Evolutionary conservation across 2,888 invertebrate genomes (phyloP).

Genomic region (Cataglyphis albicans): DNA sequence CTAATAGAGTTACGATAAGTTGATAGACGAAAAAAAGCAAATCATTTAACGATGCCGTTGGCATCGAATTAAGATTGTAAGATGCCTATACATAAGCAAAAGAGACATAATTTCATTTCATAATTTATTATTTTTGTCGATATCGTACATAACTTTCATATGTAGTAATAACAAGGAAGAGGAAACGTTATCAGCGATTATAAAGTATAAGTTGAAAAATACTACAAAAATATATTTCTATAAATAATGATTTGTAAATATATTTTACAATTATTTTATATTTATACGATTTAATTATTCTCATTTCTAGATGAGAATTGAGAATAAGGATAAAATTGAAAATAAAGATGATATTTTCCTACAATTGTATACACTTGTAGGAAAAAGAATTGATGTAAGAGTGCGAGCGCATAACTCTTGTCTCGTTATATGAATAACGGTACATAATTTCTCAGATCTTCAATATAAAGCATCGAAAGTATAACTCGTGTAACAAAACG

Average conservation of each 20-base stretch:
- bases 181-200: neutral
- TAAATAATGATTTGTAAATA: too few relatives aligned
- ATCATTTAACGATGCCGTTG: slow-evolving; percentile 28
- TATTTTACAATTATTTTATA: too few relatives aligned
- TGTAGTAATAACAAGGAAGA: neutral
- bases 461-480: slow-evolving; percentile 47
- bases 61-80: slow-evolving; percentile 27
- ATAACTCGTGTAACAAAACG: slow-evolving; percentile 47
- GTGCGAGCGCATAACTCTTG: slow-evolving; percentile 38
- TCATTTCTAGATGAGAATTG: neutral
- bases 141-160: neutral
- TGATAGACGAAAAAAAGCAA: slow-evolving; percentile 19
- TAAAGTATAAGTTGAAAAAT: too few relatives aligned
- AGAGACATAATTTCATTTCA: neutral
- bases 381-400: neutral
- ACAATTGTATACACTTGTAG: neutral
- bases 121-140: neutral
- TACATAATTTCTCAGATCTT: slow-evolving; percentile 69
- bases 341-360: neutral
- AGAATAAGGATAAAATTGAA: neutral
- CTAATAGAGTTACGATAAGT: slow-evolving; percentile 36
- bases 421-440: slow-evolving; percentile 57
- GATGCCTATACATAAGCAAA: neutral
- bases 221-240: too few relatives aligned
- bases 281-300: too few relatives aligned